Evolutionary conservation across 2,797 vertebrate species (phyloP).

Genomic region (Acropternis orthonyx): DNA sequence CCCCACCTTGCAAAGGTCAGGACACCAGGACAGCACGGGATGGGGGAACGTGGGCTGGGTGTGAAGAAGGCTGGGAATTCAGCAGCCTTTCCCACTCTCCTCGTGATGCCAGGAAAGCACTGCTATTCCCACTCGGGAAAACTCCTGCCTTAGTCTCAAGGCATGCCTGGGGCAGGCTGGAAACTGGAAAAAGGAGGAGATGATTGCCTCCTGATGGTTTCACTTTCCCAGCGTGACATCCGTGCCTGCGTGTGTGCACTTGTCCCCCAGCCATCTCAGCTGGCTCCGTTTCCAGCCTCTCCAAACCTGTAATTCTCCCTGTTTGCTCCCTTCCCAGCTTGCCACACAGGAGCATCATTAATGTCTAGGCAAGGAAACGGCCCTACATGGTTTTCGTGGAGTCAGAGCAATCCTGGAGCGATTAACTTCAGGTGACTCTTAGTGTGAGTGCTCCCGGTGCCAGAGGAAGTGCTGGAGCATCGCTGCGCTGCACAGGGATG

Average conservation of each 20-base stretch:
- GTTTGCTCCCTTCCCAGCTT: background rate
- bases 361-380: background rate
- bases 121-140: background rate
- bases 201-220: background rate
- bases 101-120: background rate
- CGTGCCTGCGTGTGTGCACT: fast-evolving
- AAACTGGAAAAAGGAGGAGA: background rate
- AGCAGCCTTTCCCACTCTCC: background rate
- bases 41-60: background rate
- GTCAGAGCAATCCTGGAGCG: background rate
- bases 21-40: background rate
- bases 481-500: background rate
- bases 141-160: background rate
- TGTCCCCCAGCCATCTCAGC: background rate
- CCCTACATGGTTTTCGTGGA: background rate
- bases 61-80: background rate
- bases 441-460: background rate
- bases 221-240: background rate
- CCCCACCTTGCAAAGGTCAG: background rate
- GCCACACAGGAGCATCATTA: background rate
- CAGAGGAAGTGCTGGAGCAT: background rate
- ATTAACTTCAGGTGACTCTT: background rate
- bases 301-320: background rate
- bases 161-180: background rate
- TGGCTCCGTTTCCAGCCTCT: background rate